Conservation (phyloP, 2,888 invertebrate genomes). For the Oasisia sp. region DNA sequence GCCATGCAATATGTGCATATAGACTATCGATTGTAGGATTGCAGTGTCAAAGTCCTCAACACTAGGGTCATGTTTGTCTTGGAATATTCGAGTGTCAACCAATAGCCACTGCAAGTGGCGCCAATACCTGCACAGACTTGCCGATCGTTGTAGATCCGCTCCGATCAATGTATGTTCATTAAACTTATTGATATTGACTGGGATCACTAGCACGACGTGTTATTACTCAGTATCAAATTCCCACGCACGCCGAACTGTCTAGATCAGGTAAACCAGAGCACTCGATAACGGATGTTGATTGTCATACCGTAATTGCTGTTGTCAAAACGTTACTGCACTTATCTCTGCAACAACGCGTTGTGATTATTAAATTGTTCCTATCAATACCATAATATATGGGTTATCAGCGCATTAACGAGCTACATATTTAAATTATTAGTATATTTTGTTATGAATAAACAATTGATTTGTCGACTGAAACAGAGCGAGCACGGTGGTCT, state of each 20-base stretch:
- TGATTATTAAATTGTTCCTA: not conserved
- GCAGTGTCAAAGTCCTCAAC: not conserved
- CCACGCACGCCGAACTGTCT: not conserved
- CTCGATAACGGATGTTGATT: not conserved
- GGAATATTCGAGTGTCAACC: not conserved
- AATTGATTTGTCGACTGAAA: too few relatives aligned
- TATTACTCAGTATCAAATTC: not conserved
- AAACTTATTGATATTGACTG: not conserved
- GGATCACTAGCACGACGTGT: not conserved
- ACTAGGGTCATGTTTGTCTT: not conserved
- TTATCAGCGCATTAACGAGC: not conserved
- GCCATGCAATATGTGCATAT: not conserved
- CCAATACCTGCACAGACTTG: conserved; percentile 13
- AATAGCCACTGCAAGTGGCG: not conserved
- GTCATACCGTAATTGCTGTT: not conserved
- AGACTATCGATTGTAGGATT: not conserved
- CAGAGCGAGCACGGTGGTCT: too few relatives aligned
- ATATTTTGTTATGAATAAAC: too few relatives aligned
- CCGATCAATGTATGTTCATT: not conserved
- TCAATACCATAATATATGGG: not conserved
- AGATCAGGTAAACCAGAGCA: not conserved
- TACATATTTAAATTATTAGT: not conserved
- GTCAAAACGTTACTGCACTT: not conserved
- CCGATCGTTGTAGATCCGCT: not conserved
- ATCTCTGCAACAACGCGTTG: not conserved